Percentiles rank a stretch among this genome's conserved stretches.
These are phyloP conservation scores for Erannis defoliaria DNA, from an alignment of 2,888 invertebrate genomes.

Conservation along the genomic window DNA sequence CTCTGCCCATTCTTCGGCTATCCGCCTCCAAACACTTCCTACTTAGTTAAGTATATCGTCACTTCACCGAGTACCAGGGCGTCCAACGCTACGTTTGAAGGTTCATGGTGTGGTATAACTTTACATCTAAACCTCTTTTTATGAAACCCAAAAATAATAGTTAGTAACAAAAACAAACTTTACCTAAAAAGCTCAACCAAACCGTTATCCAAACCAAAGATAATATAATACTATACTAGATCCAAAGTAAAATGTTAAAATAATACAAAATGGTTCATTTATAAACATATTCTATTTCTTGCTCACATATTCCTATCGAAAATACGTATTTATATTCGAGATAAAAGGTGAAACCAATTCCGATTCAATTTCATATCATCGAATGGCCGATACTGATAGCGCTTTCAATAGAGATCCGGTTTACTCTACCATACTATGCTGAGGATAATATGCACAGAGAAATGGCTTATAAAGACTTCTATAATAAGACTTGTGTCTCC, in stretches of 20 bases:
- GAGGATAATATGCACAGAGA: background rate
- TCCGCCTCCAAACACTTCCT: too few relatives aligned
- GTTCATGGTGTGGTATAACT: too few relatives aligned
- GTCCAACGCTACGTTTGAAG: too few relatives aligned
- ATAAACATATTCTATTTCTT: constrained; percentile 24
- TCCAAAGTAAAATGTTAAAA: constrained; percentile 11
- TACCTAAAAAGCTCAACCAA: background rate
- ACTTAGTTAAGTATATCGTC: too few relatives aligned
- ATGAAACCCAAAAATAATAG: background rate
- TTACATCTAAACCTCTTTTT: background rate
- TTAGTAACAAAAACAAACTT: background rate
- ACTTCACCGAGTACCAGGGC: too few relatives aligned
- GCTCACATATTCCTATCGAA: constrained; percentile 26
- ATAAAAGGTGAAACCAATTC: constrained; percentile 44
- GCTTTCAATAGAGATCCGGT: constrained; percentile 30
- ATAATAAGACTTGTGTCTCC: too few relatives aligned
- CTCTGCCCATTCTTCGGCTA: too few relatives aligned
- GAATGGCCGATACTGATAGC: constrained; percentile 42
- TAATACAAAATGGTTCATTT: constrained; percentile 21
- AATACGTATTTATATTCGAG: constrained; percentile 37
- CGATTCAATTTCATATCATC: constrained; percentile 45
- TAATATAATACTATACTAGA: too few relatives aligned
- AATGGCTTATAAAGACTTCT: background rate
- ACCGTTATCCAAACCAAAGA: constrained; percentile 1
- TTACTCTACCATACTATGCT: background rate